Conservation (phyloP, 1,140 invertebrate species). For the Hypsibius dujardini region DNA sequence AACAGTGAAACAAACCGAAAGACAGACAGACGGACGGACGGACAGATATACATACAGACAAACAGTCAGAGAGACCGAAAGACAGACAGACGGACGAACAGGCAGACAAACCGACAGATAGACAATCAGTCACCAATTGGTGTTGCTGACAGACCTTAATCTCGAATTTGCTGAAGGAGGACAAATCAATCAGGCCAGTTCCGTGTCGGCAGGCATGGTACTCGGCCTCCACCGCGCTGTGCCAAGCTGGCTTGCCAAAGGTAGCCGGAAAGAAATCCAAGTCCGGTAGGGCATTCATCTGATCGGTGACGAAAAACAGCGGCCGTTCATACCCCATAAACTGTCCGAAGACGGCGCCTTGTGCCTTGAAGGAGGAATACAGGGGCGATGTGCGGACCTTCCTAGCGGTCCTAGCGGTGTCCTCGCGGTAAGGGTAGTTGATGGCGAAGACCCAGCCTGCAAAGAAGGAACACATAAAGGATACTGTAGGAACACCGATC, state of each 20-base stretch:
- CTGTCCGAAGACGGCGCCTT: conserved; percentile 89
- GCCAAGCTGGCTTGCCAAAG: conserved; percentile 70
- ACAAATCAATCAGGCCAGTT: conserved; percentile 86
- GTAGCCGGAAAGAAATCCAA: conserved; percentile 22
- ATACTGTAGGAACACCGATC: conserved; percentile 20
- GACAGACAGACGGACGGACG: too few species aligned
- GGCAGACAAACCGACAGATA: too few species aligned
- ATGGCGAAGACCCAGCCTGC: conserved; percentile 27
- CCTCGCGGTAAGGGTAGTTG: conserved; percentile 51
- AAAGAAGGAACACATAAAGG: conserved; percentile 20
- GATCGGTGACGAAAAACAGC: conserved; percentile 59
- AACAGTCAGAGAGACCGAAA: too few species aligned
- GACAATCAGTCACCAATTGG: too few species aligned
- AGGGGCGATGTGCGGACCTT: conserved; percentile 88
- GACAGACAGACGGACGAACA: too few species aligned
- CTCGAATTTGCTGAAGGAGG: conserved; percentile 92
- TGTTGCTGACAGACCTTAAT: conserved; percentile 52
- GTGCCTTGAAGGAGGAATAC: conserved; percentile 70
- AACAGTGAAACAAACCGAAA: too few species aligned
- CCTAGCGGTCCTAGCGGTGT: conserved; percentile 57
- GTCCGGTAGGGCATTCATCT: conserved; percentile 28
- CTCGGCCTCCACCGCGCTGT: conserved; percentile 65
- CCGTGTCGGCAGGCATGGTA: conserved; percentile 83
- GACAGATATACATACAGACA: too few species aligned
- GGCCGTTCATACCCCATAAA: conserved; percentile 96